Percentiles rank a stretch among this genome's conserved stretches.
Conservation (phyloP, 2,113 vertebrate species). For the Paraplagusia blochii region DNA sequence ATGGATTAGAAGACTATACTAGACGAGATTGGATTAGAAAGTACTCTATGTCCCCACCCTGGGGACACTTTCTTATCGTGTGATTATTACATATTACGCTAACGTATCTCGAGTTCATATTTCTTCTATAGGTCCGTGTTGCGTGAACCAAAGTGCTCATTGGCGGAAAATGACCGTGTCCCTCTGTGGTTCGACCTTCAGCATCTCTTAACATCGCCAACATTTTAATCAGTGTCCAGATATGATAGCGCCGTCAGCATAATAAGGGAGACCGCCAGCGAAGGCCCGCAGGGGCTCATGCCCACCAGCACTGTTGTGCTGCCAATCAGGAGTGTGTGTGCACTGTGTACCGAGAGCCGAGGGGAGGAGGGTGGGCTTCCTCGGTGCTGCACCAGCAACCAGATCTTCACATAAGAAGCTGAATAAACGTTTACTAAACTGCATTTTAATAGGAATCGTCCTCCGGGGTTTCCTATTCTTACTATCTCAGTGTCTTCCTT, state of each 20-base stretch:
- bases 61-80: no score
- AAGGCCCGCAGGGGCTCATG: slow-evolving; percentile 45
- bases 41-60: no score
- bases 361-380: slow-evolving; percentile 17
- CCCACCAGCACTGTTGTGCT: slow-evolving; percentile 45
- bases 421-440: slow-evolving; percentile 52
- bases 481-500: slow-evolving; percentile 16
- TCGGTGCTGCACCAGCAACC: slow-evolving; percentile 23
- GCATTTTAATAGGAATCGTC: slow-evolving; percentile 50
- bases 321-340: slow-evolving; percentile 50
- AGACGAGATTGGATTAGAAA: no score
- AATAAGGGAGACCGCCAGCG: slow-evolving; percentile 47
- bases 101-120: no score
- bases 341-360: slow-evolving; percentile 20
- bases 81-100: not conserved
- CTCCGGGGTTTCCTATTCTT: slow-evolving; percentile 31
- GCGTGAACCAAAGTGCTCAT: not conserved
- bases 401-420: slow-evolving; percentile 25
- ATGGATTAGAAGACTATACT: no score
- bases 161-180: slow-evolving; percentile 27
- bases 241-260: slow-evolving; percentile 52
- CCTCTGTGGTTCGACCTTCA: slow-evolving; percentile 71
- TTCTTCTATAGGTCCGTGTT: slow-evolving; percentile 1
- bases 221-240: slow-evolving; percentile 71
- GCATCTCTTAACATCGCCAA: slow-evolving; percentile 61